phyloP scores from a whole-genome alignment of 2,113 vertebrate species.

The Epinephelus moara region DNA sequence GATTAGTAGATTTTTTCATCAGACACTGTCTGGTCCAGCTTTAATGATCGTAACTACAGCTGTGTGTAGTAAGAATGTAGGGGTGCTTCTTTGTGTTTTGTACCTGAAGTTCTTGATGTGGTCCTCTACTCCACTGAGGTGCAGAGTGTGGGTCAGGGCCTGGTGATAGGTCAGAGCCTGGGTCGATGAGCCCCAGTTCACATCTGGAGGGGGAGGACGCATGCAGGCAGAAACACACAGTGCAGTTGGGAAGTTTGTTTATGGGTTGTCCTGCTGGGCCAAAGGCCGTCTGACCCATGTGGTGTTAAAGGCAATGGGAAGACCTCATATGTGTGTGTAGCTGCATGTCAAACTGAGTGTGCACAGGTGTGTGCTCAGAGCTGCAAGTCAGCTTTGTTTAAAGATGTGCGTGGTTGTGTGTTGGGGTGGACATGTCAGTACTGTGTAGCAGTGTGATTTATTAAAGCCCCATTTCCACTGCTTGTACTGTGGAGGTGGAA shows the following conservation, averaged over 20 bases:
- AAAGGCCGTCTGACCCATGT: conserved; percentile 55
- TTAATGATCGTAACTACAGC: too few species aligned
- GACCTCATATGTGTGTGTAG: conserved; percentile 66
- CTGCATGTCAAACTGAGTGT: conserved; percentile 74
- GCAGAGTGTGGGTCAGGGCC: conserved; percentile 94
- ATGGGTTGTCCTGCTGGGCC: conserved; percentile 29
- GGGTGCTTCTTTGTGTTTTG: neutral
- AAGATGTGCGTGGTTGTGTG: conserved; percentile 9
- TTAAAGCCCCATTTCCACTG: too few species aligned
- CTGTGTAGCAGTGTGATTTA: neutral
- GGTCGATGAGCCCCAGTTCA: conserved; percentile 99
- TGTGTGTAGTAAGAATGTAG: too few species aligned
- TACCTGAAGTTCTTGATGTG: conserved; percentile 99
- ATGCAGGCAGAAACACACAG: conserved; percentile 64
- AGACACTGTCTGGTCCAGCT: too few species aligned
- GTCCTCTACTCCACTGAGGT: conserved; percentile 95
- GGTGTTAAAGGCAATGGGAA: conserved; percentile 48
- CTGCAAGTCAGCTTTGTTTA: conserved; percentile 29
- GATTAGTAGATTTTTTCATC: too few species aligned
- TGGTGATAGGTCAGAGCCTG: conserved; percentile 97
- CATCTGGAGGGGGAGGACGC: conserved; percentile 87
- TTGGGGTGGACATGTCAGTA: neutral
- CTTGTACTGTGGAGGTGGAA: too few species aligned
- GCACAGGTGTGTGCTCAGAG: conserved; percentile 57
- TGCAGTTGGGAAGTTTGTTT: conserved; percentile 59